Conservation (phyloP, 37 sponge, comb jelly and placozoan genomes). For the Petrosia ficiformis region DNA sequence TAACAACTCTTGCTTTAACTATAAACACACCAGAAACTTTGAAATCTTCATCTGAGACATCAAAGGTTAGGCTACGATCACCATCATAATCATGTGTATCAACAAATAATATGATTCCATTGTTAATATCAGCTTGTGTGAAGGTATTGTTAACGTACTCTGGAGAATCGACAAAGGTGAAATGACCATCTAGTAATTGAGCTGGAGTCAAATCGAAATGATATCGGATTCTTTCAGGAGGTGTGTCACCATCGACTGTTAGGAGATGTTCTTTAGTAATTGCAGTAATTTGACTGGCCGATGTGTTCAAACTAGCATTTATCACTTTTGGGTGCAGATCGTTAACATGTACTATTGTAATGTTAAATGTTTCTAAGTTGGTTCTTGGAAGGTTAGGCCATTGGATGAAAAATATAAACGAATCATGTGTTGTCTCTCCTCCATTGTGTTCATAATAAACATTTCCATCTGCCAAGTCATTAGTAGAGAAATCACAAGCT, state of each 20-base stretch:
- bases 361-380: not conserved
- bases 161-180: not conserved
- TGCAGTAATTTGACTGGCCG: not conserved
- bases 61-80: not conserved
- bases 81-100: not conserved
- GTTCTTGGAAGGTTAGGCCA: not conserved
- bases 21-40: not conserved
- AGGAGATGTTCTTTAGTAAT: not conserved
- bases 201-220: not conserved
- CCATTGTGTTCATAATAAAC: not conserved
- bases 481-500: not conserved
- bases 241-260: not conserved
- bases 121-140: not conserved
- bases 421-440: not conserved
- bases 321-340: not conserved
- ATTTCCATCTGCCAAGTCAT: not conserved
- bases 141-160: not conserved
- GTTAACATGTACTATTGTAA: not conserved
- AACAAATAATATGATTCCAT: not conserved
- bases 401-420: not conserved
- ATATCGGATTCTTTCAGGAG: not conserved
- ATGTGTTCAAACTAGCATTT: not conserved
- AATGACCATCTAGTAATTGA: not conserved
- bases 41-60: conserved; percentile 21
- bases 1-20: not conserved